Conservation (phyloP, 2,797 vertebrate genomes). For the Dendrocincla tyrannina region DNA sequence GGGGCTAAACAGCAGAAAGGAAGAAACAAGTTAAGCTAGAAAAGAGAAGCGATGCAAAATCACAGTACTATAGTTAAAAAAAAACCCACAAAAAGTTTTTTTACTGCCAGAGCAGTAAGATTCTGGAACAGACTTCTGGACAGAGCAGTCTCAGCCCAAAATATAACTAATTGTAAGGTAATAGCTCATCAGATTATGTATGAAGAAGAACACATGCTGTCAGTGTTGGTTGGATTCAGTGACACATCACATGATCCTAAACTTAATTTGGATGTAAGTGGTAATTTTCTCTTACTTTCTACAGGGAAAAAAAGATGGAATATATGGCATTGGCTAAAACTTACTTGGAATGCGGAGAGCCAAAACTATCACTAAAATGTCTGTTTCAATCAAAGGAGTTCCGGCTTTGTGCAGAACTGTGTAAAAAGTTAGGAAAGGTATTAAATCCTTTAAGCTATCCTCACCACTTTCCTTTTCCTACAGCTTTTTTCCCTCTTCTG, state of each 20-base stretch:
- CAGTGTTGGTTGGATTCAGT: neutral
- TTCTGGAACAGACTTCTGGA: neutral
- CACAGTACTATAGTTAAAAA: neutral
- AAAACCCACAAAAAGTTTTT: neutral
- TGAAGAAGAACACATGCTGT: neutral
- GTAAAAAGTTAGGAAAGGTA: conserved; percentile 81
- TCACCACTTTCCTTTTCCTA: neutral
- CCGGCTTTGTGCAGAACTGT: conserved; percentile 77
- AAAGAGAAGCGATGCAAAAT: neutral
- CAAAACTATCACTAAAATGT: conserved; percentile 80
- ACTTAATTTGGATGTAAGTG: neutral
- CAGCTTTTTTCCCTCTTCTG: neutral
- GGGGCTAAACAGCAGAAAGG: neutral
- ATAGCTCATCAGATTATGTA: neutral
- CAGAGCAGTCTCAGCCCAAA: neutral
- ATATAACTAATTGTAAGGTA: neutral
- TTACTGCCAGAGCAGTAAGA: neutral
- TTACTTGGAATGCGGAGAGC: conserved; percentile 79
- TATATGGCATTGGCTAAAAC: conserved; percentile 80
- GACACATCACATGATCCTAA: neutral
- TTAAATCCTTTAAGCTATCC: neutral
- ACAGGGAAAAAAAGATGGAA: conserved; percentile 80
- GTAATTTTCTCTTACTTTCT: conserved; percentile 11
- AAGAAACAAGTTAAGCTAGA: neutral
- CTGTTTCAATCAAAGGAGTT: conserved; percentile 79